Evolutionary conservation across 2,888 invertebrate species (phyloP), one percentile per base, ranked within the genome.

Genomic region (Acronicta aceris): DNA sequence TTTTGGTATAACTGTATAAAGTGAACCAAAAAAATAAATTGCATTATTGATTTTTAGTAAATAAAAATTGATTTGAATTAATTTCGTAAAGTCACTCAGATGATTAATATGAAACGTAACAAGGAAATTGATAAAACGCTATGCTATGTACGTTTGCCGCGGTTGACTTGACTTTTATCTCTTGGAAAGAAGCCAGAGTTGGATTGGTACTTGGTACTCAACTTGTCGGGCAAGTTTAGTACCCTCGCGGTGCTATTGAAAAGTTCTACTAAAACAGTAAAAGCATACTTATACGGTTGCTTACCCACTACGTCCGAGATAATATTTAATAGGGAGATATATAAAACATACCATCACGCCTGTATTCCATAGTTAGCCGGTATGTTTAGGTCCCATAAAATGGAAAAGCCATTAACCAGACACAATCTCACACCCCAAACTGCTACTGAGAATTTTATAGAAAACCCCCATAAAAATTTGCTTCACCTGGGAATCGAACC

Each of bases 81-180:
- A 48, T 59, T 43, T 17, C 12, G 10, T 59, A 36, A 16, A 25
- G 48, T 13, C 40, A 52, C 33, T 63, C 10, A 54, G 51, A 59
- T 68, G 61, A 77, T 65, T 68, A 52, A 74, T 71, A 46, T 48
- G 46, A 59, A 62, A 65, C 55, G 59, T 64, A 48, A 47, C 16
- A 27, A 58, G 58, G 68, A 69, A 76, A 82, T 82, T 73, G 76
- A 76, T 79, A 74, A 73, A 74, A 61, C 65, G 59, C 61, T 74
- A 62, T 72, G 66, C 79, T 72, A 63, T 74, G 74, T 81, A 65
- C 76, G 73, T 78, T 76, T 77, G 68, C 60, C 58, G 70, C 71
- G 79, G 78, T 77, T 76, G 74, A 77, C 81, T 82, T 81, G 84
- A 87, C 83, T 84, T 88, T 87, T 89, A 87, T 87, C 85, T 80